Base-by-base conservation (phyloP, 1,140 invertebrate species). In the Euura saliciscinereae region DNA sequence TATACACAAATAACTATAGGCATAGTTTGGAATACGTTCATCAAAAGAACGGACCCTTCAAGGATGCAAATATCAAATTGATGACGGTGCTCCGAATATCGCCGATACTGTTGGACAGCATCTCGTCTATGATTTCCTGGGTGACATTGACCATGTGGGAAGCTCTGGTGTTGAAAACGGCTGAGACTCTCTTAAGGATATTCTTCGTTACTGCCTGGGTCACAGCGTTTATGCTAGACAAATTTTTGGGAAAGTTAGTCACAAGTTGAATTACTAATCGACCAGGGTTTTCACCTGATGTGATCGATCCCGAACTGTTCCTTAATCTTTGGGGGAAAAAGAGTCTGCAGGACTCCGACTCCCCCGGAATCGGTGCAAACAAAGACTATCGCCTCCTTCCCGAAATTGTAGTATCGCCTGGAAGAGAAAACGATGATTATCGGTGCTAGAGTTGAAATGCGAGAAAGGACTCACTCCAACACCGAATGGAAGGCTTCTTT, bases 61-160 rank as follows among this genome's bases (percentile, higher is more conserved):
- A 82, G 65, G 89, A 91, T 70, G 90, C 89, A 84, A 94, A 93
- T 83, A 94, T 91, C 66, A 93, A 84, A 86, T 94, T 94, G 73
- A 93, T 90, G 43, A 94, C 80, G 0, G 92, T 90, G 80, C 90
- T 93, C 80, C 93, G 86, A 68, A 94, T 89, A 83, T 94, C 93
- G 2, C 93, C 93, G 65, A 90, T 89, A 59, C 89, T 91, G 28
- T 92, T 91, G 59, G 91, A 89, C 11, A 92, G 85, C 74, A 94
- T 91, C 73, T 92, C 91, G 44, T 94, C 91, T 66, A 94, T 87
- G 51, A 89, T 84, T 69, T 88, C 82, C 68, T 88, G 75, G 6
- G 89, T 86, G 11, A 92, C 90, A 42, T 85, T 77, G 45, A 88
- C 45, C 75, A 90, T 90, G 72, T 92, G 90, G 65, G 83, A 76